A percentile compares a stretch with the other conserved stretches of the same genome.
Conservation (phyloP, 2,797 vertebrate species). For the Clangula hyemalis region DNA sequence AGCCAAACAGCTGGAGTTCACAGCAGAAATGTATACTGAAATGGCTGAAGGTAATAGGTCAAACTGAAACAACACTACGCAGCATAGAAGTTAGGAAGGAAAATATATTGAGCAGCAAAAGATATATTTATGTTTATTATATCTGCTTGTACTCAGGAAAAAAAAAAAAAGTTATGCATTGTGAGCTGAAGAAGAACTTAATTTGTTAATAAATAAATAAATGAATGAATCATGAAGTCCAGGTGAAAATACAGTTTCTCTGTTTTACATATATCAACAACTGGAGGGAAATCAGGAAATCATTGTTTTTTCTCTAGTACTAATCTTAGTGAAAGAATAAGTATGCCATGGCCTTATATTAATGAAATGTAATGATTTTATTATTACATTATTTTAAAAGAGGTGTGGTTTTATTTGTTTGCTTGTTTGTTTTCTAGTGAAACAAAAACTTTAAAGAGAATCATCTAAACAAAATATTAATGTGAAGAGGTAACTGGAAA, state of each 20-base stretch:
- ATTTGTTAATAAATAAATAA: background rate
- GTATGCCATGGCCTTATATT: background rate
- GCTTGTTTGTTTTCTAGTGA: background rate
- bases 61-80: background rate
- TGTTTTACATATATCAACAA: background rate
- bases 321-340: background rate
- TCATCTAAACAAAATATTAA: background rate
- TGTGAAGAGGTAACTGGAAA: background rate
- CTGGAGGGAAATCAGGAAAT: background rate
- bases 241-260: background rate
- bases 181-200: background rate
- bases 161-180: background rate
- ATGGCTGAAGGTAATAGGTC: background rate
- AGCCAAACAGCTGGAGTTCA: background rate
- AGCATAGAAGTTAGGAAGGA: background rate
- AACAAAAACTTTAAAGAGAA: background rate
- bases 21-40: background rate
- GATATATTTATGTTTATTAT: background rate
- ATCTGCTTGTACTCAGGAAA: accelerated
- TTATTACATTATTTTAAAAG: background rate
- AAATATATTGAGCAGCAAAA: background rate
- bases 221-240: background rate
- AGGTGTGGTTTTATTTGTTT: background rate
- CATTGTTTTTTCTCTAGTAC: background rate
- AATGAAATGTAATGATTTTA: background rate